A percentile compares a stretch with the other conserved stretches of the same genome.
These are phyloP conservation scores for Seriola dumerili DNA, from an alignment of 2,113 vertebrate species.

Conservation along the genomic window DNA sequence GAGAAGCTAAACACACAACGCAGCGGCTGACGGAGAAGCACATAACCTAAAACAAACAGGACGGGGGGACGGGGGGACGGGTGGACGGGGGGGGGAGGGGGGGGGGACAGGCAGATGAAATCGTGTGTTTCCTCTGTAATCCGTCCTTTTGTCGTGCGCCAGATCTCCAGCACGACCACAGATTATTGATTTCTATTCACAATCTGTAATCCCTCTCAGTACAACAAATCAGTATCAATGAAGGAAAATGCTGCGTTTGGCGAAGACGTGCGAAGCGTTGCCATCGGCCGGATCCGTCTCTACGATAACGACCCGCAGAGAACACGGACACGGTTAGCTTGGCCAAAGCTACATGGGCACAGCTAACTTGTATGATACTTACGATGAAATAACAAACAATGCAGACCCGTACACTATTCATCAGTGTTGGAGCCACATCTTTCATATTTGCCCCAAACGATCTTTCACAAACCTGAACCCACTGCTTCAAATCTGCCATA, in stretches of 20 bases:
- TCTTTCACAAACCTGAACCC: neutral
- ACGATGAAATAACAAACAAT: neutral
- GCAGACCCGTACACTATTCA: neutral
- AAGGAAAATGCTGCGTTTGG: conserved; percentile 44
- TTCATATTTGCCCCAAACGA: neutral
- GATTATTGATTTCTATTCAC: conserved; percentile 57
- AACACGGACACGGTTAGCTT: neutral
- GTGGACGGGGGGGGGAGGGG: neutral
- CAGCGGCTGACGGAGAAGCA: conserved; percentile 13
- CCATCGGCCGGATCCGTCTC: neutral
- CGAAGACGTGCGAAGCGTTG: neutral
- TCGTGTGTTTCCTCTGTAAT: conserved; percentile 51
- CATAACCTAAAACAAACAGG: conserved; percentile 15
- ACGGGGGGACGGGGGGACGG: neutral
- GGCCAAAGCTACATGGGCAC: conserved; percentile 1
- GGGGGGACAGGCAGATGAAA: too few species aligned
- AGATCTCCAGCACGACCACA: conserved; percentile 37
- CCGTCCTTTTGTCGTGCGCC: conserved; percentile 57
- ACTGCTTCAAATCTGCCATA: neutral
- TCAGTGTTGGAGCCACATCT: neutral
- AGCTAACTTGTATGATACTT: conserved; percentile 1
- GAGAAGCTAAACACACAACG: conserved; percentile 36
- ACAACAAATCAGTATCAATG: conserved; percentile 50
- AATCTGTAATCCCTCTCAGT: conserved; percentile 52
- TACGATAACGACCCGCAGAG: neutral